Evolutionary conservation across 2,888 invertebrate species (phyloP), one percentile per base, ranked within the genome.

Genomic region (Lacanobia wlatinum): DNA sequence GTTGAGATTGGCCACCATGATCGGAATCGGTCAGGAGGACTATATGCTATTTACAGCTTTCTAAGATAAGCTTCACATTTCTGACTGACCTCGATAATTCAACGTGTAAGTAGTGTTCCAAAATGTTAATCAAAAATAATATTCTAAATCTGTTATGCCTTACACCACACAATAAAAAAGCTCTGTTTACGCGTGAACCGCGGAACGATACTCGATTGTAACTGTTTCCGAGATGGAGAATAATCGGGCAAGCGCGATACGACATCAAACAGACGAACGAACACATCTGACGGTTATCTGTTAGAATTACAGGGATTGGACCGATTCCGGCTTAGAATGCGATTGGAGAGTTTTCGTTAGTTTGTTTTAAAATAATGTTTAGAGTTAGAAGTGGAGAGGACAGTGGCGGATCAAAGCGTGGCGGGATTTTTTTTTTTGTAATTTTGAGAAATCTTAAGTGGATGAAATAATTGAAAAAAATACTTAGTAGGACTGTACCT

Each of bases 141-240:
- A 21, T 12, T 52, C 9, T 6, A 10, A 7, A 14, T n/a, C 14
- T 14, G 43, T 69, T 68, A 38, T 61, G 40, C 34, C 84, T 90
- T 91, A 75, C 1, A 87, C 91, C 94, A 92, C 66, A 89, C 90
- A 79, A 80, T 86, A 90, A 88, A 90, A 89, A 87, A 87, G 86
- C 87, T 86, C 84, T 95, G 94, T 95, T 95, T 94, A 93, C 88
- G 85, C 84, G 75, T 82, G 85, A 83, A 78, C 82, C 80, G 83
- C 84, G 87, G 84, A 89, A 86, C 93, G 93, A 92, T 92, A 92
- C 91, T 89, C 91, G 90, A 94, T 92, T 94, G 94, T 94, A 95
- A 94, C 95, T 91, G 92, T 93, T 94, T 92, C 92, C 92, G 87
- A 89, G 90, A 90, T 89, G 87, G 80, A 90, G 91, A 94, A 94